phyloP scores from a whole-genome alignment of 2,888 invertebrate species.

The Eumerus sabulonum region DNA sequence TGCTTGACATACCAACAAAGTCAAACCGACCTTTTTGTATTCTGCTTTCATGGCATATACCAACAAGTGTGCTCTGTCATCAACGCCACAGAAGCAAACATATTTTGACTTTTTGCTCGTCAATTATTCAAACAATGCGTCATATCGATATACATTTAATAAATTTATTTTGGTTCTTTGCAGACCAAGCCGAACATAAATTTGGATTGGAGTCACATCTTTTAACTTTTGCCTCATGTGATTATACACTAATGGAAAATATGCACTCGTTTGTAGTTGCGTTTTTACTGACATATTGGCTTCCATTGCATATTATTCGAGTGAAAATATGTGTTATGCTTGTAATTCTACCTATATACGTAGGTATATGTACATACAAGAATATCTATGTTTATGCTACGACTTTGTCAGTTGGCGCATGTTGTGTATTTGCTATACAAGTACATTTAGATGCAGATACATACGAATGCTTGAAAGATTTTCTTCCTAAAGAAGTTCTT shows the following conservation, averaged over 20 bases:
- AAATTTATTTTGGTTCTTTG: conserved; percentile 70
- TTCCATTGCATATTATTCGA: conserved; percentile 6
- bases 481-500: conserved; percentile 54
- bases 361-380: too few species aligned
- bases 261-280: conserved; percentile 32
- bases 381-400: too few species aligned
- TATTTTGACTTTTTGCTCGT: conserved; percentile 65
- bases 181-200: conserved; percentile 57
- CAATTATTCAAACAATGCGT: conserved; percentile 75
- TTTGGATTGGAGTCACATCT: conserved; percentile 62
- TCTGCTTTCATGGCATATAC: conserved; percentile 39
- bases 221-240: conserved; percentile 25
- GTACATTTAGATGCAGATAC: too few species aligned
- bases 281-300: conserved; percentile 32
- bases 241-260: conserved; percentile 27
- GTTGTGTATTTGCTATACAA: too few species aligned
- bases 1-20: conserved; percentile 55
- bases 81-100: conserved; percentile 60
- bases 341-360: conserved; percentile 15
- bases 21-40: conserved; percentile 3
- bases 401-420: too few species aligned
- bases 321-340: conserved; percentile 32
- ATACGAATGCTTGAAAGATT: too few species aligned
- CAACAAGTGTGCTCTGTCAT: conserved; percentile 65
- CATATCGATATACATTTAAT: conserved; percentile 79